Conservation (phyloP, 2,113 vertebrate genomes). For the Himantopus leucocephalus region DNA sequence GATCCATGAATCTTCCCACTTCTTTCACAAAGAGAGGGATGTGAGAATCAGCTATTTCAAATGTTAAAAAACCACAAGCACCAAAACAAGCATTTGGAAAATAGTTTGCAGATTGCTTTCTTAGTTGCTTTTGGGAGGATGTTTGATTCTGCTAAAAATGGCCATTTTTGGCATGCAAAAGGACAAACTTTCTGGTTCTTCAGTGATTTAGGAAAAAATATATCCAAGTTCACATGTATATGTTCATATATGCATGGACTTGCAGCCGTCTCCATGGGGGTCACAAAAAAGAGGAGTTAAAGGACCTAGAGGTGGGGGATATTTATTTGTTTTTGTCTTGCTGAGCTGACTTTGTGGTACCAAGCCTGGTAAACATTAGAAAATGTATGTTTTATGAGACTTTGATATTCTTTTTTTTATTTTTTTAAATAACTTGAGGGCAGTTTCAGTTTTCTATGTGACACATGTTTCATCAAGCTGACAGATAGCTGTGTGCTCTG, state of each 20-base stretch:
- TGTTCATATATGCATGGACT: neutral
- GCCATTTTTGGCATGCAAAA: neutral
- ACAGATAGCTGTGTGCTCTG: neutral
- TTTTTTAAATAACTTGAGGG: neutral
- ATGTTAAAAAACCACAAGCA: neutral
- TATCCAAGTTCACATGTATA: neutral
- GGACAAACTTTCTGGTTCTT: neutral
- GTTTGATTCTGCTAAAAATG: neutral
- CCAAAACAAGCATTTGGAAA: neutral
- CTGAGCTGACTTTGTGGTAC: neutral
- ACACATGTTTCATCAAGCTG: neutral
- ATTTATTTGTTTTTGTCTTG: neutral
- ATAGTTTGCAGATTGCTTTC: neutral
- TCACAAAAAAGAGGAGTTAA: neutral
- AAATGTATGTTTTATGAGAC: neutral
- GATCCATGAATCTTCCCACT: slow-evolving; percentile 19
- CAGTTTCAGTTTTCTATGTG: neutral
- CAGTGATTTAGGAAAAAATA: neutral
- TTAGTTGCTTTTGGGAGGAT: neutral
- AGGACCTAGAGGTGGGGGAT: neutral
- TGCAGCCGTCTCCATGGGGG: neutral
- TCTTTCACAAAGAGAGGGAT: neutral
- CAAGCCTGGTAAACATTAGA: neutral
- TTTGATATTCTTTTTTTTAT: neutral
- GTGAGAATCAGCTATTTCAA: slow-evolving; percentile 10